phyloP scores from a whole-genome alignment of 2,888 invertebrate species.

The Callinectes sapidus region DNA sequence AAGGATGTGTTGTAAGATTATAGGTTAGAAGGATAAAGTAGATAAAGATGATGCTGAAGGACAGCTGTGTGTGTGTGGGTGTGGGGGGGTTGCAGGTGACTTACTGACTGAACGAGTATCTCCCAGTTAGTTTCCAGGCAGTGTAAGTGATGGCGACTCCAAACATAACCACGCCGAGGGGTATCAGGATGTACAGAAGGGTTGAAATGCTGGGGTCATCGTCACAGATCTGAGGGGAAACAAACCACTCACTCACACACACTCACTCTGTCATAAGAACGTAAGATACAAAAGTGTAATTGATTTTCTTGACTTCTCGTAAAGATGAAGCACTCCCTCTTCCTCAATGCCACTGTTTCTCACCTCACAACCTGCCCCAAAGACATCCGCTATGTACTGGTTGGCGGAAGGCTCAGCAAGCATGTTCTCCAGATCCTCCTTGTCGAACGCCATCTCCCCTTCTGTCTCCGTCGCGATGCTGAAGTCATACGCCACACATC shows the following conservation, averaged over 20 bases:
- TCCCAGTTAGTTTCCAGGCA: constrained; percentile 6
- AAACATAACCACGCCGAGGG: constrained; percentile 19
- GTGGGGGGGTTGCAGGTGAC: constrained; percentile 7
- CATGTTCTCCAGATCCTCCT: constrained; percentile 33
- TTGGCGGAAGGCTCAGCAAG: background rate
- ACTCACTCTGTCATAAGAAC: too few relatives aligned
- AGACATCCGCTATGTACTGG: background rate
- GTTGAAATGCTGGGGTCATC: background rate
- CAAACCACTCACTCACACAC: too few relatives aligned
- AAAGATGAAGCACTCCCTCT: constrained; percentile 14
- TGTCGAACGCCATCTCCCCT: background rate
- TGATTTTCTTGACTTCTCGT: too few relatives aligned
- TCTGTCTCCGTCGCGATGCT: background rate
- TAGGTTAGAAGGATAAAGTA: too few relatives aligned
- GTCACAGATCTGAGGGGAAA: constrained; percentile 24
- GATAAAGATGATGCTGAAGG: too few relatives aligned
- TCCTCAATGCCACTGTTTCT: too few relatives aligned
- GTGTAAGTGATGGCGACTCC: background rate
- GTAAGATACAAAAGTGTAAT: too few relatives aligned
- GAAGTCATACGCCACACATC: constrained; percentile 41
- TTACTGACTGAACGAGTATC: background rate
- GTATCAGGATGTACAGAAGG: constrained; percentile 9
- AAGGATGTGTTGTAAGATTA: too few relatives aligned
- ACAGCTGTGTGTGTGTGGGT: background rate
- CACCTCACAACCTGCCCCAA: background rate